Percentiles rank a stretch among this genome's conserved stretches.
Conservation (phyloP, 2,113 vertebrate species). For the Poeciliopsis occidentalis region DNA sequence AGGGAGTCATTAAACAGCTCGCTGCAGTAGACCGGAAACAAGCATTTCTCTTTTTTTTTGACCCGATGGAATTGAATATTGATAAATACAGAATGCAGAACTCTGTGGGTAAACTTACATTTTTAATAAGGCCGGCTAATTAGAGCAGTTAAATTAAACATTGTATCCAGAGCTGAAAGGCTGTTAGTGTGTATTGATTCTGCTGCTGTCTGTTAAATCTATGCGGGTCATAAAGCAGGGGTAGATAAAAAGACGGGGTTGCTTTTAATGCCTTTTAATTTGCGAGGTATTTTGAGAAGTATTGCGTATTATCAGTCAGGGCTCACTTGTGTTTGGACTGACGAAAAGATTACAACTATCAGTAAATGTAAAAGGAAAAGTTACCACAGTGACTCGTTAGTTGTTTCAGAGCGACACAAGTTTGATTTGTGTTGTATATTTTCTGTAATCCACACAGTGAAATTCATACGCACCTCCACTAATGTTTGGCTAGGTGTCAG, state of each 20-base stretch:
- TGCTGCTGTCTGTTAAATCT: conserved; percentile 15
- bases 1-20: conserved; percentile 53
- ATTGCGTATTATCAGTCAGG: neutral
- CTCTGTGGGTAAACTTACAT: conserved; percentile 2
- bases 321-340: conserved; percentile 1
- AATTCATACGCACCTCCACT: neutral
- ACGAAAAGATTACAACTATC: neutral
- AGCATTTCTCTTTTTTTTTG: neutral
- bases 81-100: conserved; percentile 11
- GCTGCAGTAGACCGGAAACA: conserved; percentile 35
- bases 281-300: conserved; percentile 32
- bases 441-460: neutral
- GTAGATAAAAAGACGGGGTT: conserved; percentile 40
- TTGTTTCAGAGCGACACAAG: neutral
- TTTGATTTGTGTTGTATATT: neutral
- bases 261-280: conserved; percentile 31
- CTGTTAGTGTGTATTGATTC: conserved; percentile 51
- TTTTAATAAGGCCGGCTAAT: conserved; percentile 38
- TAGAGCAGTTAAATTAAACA: conserved; percentile 25
- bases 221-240: conserved; percentile 35
- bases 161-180: conserved; percentile 32
- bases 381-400: neutral
- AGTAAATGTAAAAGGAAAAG: neutral
- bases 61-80: conserved; percentile 25
- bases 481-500: neutral